Evolutionary conservation across 2,888 invertebrate species (phyloP).

Genomic region (Erebia epiphron): DNA sequence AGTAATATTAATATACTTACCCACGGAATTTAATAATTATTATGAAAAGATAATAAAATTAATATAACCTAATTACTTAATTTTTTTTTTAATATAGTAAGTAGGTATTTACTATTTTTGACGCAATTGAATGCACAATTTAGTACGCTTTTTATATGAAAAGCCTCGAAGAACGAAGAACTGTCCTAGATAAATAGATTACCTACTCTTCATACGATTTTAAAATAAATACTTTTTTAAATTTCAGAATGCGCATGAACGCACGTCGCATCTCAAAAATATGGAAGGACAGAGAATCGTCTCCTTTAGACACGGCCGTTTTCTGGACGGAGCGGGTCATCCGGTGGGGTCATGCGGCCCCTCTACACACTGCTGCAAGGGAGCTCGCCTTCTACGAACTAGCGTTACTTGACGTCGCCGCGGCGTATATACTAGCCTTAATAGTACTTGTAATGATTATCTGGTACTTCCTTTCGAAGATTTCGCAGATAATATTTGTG

Average conservation of each 20-base stretch:
- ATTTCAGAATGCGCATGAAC: slow-evolving; percentile 69
- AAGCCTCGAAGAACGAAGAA: too few species aligned
- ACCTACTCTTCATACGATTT: background rate
- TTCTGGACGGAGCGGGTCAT: slow-evolving; percentile 84
- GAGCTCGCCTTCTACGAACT: slow-evolving; percentile 62
- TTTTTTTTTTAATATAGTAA: too few species aligned
- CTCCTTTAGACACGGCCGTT: slow-evolving; percentile 81
- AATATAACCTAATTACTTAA: too few species aligned
- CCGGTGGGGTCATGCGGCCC: slow-evolving; percentile 66
- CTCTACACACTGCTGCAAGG: slow-evolving; percentile 59
- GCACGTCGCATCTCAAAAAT: slow-evolving; percentile 74
- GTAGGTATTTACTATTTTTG: too few species aligned
- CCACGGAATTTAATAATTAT: too few species aligned
- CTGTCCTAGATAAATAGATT: too few species aligned
- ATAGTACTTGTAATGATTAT: slow-evolving; percentile 51
- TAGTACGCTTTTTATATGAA: too few species aligned
- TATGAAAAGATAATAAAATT: too few species aligned
- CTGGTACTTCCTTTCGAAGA: slow-evolving; percentile 52
- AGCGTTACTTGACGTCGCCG: slow-evolving; percentile 63
- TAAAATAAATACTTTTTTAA: slow-evolving; percentile 12
- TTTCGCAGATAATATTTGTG: slow-evolving; percentile 50
- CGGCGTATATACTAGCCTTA: slow-evolving; percentile 51
- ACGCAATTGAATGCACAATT: too few species aligned
- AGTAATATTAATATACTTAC: too few species aligned
- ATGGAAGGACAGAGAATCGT: slow-evolving; percentile 76